phyloP scores from a whole-genome alignment of 2,797 vertebrate species.

The Anas bahamensis region DNA sequence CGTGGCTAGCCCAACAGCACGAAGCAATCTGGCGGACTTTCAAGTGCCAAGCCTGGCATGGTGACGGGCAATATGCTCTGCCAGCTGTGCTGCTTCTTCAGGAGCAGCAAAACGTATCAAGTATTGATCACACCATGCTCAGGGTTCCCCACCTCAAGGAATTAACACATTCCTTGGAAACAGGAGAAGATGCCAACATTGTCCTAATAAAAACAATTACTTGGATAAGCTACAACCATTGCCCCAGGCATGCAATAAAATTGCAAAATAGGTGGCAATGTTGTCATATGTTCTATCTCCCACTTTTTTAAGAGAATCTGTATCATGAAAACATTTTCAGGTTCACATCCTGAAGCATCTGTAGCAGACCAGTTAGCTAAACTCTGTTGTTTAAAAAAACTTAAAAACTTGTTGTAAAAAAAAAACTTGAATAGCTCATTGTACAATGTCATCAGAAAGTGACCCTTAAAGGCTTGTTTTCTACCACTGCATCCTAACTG shows the following conservation, averaged over 20 bases:
- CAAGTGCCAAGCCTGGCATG: neutral
- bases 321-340: neutral
- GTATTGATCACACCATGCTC: neutral
- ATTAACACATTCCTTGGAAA: neutral
- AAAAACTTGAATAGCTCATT: neutral
- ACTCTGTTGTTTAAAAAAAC: no score
- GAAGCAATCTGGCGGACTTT: constrained; percentile 21
- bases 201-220: neutral
- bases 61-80: constrained; percentile 26
- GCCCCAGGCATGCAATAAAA: neutral
- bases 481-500: rapidly evolving
- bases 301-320: neutral
- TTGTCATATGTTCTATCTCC: neutral
- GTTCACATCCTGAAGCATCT: neutral
- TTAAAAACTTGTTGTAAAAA: no score
- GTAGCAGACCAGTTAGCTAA: neutral
- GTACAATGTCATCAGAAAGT: neutral
- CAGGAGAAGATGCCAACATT: neutral
- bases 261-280: neutral
- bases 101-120: neutral
- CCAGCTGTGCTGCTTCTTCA: constrained; percentile 45
- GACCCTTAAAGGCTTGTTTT: neutral
- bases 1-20: neutral
- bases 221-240: neutral
- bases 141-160: neutral